phyloP scores from a whole-genome alignment of 2,797 vertebrate species.

The Galaxias olidus region DNA sequence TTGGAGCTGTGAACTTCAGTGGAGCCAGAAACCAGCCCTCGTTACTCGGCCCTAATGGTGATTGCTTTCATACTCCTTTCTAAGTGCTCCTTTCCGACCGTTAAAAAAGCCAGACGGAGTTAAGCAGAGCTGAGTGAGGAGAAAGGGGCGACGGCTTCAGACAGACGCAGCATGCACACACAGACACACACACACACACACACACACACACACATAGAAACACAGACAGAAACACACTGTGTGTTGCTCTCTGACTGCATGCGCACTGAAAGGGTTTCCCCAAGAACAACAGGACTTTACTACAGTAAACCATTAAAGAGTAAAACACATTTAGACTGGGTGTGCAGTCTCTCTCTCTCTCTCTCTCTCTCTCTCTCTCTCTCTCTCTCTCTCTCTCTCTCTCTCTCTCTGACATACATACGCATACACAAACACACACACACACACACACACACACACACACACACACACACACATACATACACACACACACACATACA shows the following conservation, averaged over 20 bases:
- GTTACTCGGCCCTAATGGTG: conserved; percentile 58
- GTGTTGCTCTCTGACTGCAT: not conserved
- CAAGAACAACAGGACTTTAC: too few species aligned
- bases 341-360: too few species aligned
- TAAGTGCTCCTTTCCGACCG: conserved; percentile 63
- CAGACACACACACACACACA: not conserved
- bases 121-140: conserved; percentile 40
- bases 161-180: conserved; percentile 19
- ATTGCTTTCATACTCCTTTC: conserved; percentile 54
- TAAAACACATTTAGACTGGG: too few species aligned
- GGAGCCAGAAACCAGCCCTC: conserved; percentile 56
- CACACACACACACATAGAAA: not conserved
- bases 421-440: conserved; percentile 26
- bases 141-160: conserved; percentile 44
- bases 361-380: conserved; percentile 26
- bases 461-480: not conserved
- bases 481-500: not conserved
- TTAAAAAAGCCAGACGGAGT: conserved; percentile 58
- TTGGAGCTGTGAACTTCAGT: conserved; percentile 48
- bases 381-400: not conserved
- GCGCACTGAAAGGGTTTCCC: too few species aligned
- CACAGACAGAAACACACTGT: not conserved
- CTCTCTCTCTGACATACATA: not conserved
- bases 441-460: not conserved
- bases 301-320: too few species aligned